These are phyloP conservation scores for Taeniopygia guttata DNA, from an alignment of 2,797 vertebrate species.

Conservation along the genomic window DNA sequence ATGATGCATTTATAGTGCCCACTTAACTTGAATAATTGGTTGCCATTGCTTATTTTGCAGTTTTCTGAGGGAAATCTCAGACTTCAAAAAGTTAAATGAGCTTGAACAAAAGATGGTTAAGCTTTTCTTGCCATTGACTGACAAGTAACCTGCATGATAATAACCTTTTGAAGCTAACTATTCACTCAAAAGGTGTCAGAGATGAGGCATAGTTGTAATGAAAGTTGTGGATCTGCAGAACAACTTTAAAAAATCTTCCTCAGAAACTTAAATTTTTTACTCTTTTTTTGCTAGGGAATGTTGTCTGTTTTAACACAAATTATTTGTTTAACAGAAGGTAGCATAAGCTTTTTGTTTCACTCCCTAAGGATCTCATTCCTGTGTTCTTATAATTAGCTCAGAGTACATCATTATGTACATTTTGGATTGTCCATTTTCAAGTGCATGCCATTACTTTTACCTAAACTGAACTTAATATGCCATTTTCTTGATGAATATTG, in stretches of 20 bases:
- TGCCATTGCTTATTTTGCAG: slow-evolving; percentile 58
- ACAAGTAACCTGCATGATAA: neutral
- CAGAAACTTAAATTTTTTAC: neutral
- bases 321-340: neutral
- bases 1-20: neutral
- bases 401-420: neutral
- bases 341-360: neutral
- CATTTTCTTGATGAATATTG: neutral
- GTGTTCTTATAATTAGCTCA: neutral
- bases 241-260: neutral
- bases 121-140: neutral
- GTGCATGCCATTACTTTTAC: neutral
- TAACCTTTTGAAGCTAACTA: neutral
- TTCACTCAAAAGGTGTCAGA: neutral
- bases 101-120: slow-evolving; percentile 54
- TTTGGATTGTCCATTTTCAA: neutral
- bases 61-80: slow-evolving; percentile 47
- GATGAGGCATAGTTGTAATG: neutral
- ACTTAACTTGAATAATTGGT: slow-evolving; percentile 50
- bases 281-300: neutral
- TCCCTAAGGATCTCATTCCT: neutral
- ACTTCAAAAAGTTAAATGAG: slow-evolving; percentile 58
- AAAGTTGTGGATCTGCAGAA: neutral
- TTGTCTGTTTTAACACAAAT: neutral
- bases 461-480: neutral